These are phyloP conservation scores for Streptopelia turtur DNA, from an alignment of 2,797 vertebrate species.

Conservation along the genomic window DNA sequence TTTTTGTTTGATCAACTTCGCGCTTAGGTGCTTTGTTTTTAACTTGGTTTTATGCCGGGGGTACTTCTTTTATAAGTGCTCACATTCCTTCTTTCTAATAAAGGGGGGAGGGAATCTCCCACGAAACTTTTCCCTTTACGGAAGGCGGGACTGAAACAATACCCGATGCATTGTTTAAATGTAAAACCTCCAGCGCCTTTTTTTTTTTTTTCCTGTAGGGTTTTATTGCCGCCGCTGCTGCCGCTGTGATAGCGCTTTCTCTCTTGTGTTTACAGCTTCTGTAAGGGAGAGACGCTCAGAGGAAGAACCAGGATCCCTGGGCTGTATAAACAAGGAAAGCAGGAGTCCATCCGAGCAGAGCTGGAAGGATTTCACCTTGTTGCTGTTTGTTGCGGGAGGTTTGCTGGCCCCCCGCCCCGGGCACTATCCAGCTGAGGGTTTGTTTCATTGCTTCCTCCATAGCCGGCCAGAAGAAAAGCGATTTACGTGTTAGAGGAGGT, in stretches of 20 bases:
- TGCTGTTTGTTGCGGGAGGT: slow-evolving; percentile 44
- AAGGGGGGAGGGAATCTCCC: not conserved
- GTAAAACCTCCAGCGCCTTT: not conserved
- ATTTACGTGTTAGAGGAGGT: not conserved
- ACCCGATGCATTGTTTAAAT: slow-evolving; percentile 41
- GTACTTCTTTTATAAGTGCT: not conserved
- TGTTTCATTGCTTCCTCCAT: not conserved
- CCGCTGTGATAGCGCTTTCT: slow-evolving; percentile 34
- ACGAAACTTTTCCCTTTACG: slow-evolving; percentile 44
- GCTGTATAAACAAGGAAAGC: slow-evolving; percentile 24
- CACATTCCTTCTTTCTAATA: not conserved
- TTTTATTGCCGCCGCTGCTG: slow-evolving; percentile 36
- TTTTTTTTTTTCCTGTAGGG: not conserved
- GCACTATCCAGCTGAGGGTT: not conserved
- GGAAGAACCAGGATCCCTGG: slow-evolving; percentile 23
- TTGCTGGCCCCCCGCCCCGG: not conserved
- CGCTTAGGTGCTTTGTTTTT: slow-evolving; percentile 46
- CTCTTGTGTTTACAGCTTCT: slow-evolving; percentile 65
- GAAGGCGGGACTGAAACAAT: slow-evolving; percentile 39
- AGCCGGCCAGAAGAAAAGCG: not conserved
- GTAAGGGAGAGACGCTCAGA: slow-evolving; percentile 40
- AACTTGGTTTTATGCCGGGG: not conserved
- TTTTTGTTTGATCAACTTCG: slow-evolving; percentile 2
- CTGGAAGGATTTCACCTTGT: slow-evolving; percentile 64
- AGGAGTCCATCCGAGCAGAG: not conserved